Base-by-base conservation (phyloP, 2,888 invertebrate species). In the Mellilla xanthometata region DNA sequence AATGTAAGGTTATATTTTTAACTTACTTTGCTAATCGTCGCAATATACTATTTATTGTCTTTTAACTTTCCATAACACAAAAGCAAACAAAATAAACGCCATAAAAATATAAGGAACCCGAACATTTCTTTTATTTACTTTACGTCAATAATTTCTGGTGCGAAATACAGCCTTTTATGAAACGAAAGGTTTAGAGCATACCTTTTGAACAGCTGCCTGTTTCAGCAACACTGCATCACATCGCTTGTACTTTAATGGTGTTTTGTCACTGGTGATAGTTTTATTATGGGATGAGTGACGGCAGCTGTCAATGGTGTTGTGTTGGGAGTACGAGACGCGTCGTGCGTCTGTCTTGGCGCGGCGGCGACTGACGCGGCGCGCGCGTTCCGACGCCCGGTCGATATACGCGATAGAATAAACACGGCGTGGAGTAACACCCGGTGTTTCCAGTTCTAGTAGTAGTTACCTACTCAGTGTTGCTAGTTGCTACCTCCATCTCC, bases 341-440 rank as follows among this genome's bases (percentile, higher is more conserved):
- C 78, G 78, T 63, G 73, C 64, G 72, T 61, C 62, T 54, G 46
- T 58, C 48, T 54, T 65, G 68, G 72, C 65, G 78, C 61, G 64
- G 72, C 56, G 58, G 68, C 65, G 76, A 86, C 86, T 87, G 83
- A 78, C 65, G 67, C 68, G 62, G 67, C 76, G 67, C 70, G 72
- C 65, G 77, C 60, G 65, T 63, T 69, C 68, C 60, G n/a, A n/a
- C n/a, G 65, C 76, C 56, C 79, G 88, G 85, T 89, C 88, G 88
- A 89, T 88, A 89, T 76, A 81, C 83, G 83, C 76, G 82, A 77
- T 80, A 86, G 88, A 86, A 87, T 84, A 87, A 89, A 88, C 88
- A 88, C 79, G 71, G 78, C 81, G 83, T 82, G 68, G 67, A 72
- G 69, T 73, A 68, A 69, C 36, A 62, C 72, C 47, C 13, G 62